Evolutionary conservation across 2,113 vertebrate species (phyloP), one percentile per base, ranked within the genome.

Genomic region (Calypte anna): DNA sequence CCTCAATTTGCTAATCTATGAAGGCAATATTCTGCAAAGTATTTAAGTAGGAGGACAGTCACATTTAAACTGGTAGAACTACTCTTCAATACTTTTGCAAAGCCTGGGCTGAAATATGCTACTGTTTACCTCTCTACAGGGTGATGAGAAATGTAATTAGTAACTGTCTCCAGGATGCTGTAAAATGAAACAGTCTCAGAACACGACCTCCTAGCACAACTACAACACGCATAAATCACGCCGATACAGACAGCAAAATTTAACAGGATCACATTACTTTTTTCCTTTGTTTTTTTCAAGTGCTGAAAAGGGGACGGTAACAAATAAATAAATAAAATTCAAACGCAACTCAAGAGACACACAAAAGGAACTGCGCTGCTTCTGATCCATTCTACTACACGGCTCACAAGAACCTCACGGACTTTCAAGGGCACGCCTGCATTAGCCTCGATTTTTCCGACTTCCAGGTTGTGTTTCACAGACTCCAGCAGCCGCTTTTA

Each of bases 151-250:
- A 79, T 5, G 21, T 43, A 57, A 88, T 76, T 61, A 86, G 46
- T 64, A 88, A 95, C 79, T 69, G 64, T 63, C 53, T 77, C 68
- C 82, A 67, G 82, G 87, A 92, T 85, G 91, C 84, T 97, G 58
- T 19, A 43, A 90, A 82, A 91, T 36, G 20, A 73, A 87, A n/a
- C 3, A 3, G 31, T 64, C 82, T 62, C 10, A 2, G 43, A 86
- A 48, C 11, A 2, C 88, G 70, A 90, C 81, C 75, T 91, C 48
- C 36, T 63, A 86, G 75, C 69, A 48, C 0, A 6, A 79, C 57
- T 75, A 33, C n/a, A 50, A 54, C 36, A 38, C 0, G 1, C 46
- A 55, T 19, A 64, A 62, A 84, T 43, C 64, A 27, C 4, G 33
- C 82, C 62, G 46, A 53, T 18, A 72, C 30, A 10, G 30, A 73